Conservation (phyloP, 1,140 invertebrate genomes). For the Drosophila elegans region DNA sequence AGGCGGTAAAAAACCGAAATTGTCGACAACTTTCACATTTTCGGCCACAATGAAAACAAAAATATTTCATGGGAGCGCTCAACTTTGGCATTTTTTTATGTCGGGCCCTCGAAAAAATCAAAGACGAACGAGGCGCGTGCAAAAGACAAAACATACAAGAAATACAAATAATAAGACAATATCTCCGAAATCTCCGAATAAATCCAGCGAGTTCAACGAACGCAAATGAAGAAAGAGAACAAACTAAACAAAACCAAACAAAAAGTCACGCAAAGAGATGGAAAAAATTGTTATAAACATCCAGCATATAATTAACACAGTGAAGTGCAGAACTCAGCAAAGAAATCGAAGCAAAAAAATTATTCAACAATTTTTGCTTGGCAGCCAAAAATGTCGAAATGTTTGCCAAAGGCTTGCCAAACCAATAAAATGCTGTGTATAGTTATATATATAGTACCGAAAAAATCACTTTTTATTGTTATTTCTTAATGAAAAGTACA, state of each 20-base stretch:
- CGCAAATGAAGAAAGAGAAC: constrained; percentile 40
- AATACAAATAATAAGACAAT: constrained; percentile 40
- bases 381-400: constrained; percentile 42
- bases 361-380: constrained; percentile 44
- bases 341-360: constrained; percentile 45
- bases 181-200: constrained; percentile 43
- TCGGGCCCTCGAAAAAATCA: constrained; percentile 24
- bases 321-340: constrained; percentile 52
- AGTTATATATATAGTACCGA: no score
- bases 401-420: constrained; percentile 51
- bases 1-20: constrained; percentile 25
- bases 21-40: constrained; percentile 62
- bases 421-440: constrained; percentile 8
- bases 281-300: constrained; percentile 37
- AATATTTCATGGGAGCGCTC: constrained; percentile 45
- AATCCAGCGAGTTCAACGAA: constrained; percentile 52
- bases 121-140: constrained; percentile 44
- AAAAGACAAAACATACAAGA: constrained; percentile 41
- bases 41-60: constrained; percentile 40
- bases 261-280: constrained; percentile 42
- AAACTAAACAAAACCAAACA: constrained; percentile 32
- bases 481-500: constrained; percentile 19
- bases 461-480: constrained; percentile 26
- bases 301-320: constrained; percentile 63
- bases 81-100: constrained; percentile 51